A percentile compares a stretch with the other conserved stretches of the same genome.
Conservation (phyloP, 2,113 vertebrate genomes). For the Paedocypris sp. region DNA sequence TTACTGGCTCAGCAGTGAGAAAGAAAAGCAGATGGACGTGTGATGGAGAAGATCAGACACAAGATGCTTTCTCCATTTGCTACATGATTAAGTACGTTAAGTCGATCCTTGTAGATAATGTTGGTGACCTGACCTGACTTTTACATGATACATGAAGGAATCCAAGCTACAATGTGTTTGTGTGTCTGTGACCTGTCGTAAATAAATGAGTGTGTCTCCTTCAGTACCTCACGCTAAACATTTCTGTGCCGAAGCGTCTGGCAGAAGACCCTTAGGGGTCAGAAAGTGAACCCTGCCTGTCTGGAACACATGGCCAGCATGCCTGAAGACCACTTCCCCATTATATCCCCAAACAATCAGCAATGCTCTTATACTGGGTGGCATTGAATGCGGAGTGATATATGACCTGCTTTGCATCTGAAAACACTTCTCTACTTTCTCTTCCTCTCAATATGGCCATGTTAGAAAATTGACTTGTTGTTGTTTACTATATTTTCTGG, state of each 20-base stretch:
- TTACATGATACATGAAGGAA: conserved; percentile 15
- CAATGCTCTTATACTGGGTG: conserved; percentile 14
- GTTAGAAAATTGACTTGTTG: conserved; percentile 9
- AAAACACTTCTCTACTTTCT: conserved; percentile 31
- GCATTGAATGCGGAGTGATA: conserved; percentile 37
- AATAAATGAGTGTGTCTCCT: conserved; percentile 29
- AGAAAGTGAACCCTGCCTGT: conserved; percentile 34
- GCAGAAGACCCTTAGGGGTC: conserved; percentile 38
- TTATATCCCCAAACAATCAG: conserved; percentile 39
- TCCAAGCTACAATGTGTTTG: conserved; percentile 20
- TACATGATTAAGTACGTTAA: conserved; percentile 20
- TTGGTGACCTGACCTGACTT: conserved; percentile 16
- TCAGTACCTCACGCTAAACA: not conserved
- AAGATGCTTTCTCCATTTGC: conserved; percentile 38
- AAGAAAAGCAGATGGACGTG: too few species aligned
- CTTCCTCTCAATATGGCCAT: not conserved
- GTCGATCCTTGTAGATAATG: conserved; percentile 28
- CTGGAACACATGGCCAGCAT: conserved; percentile 21
- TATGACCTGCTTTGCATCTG: conserved; percentile 28
- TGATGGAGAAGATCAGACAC: too few species aligned
- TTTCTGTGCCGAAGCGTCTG: conserved; percentile 29
- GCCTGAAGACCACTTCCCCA: conserved; percentile 31
- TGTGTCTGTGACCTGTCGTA: conserved; percentile 13
- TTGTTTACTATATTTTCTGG: too few species aligned
- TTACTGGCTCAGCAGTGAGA: too few species aligned